Conservation (phyloP, 2,797 vertebrate genomes). For the Clarias pachynema region DNA sequence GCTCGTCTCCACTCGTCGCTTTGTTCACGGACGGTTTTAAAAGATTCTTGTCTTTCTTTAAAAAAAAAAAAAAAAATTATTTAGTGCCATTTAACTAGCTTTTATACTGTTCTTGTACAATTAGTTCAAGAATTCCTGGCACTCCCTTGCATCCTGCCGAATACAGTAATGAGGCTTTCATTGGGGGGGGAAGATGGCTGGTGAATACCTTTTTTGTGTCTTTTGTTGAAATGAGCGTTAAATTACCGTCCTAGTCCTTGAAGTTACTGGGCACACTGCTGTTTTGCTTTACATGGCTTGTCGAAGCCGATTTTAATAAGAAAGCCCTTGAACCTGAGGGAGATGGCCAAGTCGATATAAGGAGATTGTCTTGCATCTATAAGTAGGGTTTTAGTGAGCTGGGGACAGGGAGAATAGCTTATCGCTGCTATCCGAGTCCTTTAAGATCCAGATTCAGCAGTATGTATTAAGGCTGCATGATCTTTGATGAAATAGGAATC, state of each 20-base stretch:
- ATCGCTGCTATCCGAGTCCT: background rate
- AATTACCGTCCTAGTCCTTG: constrained; percentile 1
- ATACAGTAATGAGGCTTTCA: background rate
- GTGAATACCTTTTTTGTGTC: constrained; percentile 27
- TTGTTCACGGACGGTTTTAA: constrained; percentile 8
- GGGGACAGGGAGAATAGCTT: background rate
- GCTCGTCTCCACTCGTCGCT: background rate
- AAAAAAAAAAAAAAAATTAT: background rate
- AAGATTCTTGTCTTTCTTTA: background rate
- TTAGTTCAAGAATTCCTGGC: constrained; percentile 25
- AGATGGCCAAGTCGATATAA: constrained; percentile 40
- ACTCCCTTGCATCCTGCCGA: background rate
- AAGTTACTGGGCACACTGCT: constrained; percentile 30
- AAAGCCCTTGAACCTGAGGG: constrained; percentile 40
- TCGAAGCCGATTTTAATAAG: constrained; percentile 43
- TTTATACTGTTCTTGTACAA: background rate
- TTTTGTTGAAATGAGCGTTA: constrained; percentile 12
- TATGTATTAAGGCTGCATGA: background rate
- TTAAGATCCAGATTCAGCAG: constrained; percentile 2
- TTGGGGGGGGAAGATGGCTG: background rate
- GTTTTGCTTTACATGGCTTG: constrained; percentile 32
- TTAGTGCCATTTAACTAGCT: background rate
- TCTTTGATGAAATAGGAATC: background rate
- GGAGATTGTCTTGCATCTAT: constrained; percentile 42
- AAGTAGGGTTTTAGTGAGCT: constrained; percentile 21